Base-by-base conservation (phyloP, 1,140 invertebrate species). In the Dryas iulia region DNA sequence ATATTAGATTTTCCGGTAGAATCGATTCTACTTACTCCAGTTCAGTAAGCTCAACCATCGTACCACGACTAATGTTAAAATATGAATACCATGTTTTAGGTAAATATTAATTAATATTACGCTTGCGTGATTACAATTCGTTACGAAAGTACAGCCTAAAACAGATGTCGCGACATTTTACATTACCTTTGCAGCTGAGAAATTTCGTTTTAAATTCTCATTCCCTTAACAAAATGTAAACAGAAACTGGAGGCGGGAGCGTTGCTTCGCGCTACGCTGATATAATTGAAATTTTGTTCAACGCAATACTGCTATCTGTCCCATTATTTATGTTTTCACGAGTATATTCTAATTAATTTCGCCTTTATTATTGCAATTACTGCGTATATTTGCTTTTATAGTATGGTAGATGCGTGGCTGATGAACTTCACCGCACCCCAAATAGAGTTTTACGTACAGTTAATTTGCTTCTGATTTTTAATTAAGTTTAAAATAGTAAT, bases 151-250 rank as follows among this genome's bases (percentile, higher is more conserved):
- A 68, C 65, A 67, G 65, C 59, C 66, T 73, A 68, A 72, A 66
- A 64, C 72, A 69, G 62, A 66, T 66, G 70, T 69, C 52, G 63
- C 69, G 72, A 77, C 70, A 74, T 82, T 83, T 84, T 83, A 83
- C 79, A 76, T 73, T 76, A 85, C 78, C 81, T 85, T 86, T 81
- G 79, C 78, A 75, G 79, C 78, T 79, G 79, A 84, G 85, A 82
- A 84, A 86, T 83, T 83, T 77, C 76, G 74, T 81, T 83, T 85
- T 82, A 88, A 87, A 87, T 84, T 85, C 86, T 81, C 81, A 86
- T 86, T 88, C 73, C 78, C 76, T 83, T 87, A 87, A 87, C 82
- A 84, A 87, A 88, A 87, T 87, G 79, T 86, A 88, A 88, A 88
- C 82, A 88, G 76, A 81, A 83, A 78, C 66, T 66, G 74, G 73